Evolutionary conservation across 1,140 invertebrate species (phyloP).

Genomic region (Calliphora vicina): DNA sequence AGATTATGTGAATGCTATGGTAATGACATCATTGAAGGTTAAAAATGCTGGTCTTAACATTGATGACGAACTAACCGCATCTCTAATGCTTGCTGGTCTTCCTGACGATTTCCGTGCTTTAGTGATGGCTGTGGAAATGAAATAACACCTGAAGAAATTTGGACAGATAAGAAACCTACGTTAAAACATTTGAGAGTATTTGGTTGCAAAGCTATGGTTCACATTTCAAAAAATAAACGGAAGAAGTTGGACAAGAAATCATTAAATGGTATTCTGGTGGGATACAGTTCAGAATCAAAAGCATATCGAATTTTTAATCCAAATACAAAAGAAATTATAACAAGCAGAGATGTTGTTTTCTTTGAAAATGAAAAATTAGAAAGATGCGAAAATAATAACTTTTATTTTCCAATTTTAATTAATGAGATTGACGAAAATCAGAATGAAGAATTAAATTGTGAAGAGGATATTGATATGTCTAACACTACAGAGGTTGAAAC

Average conservation of each 20-base stretch:
- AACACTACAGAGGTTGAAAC: too few relatives aligned
- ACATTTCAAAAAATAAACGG: not conserved
- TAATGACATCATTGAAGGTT: slow-evolving; percentile 37
- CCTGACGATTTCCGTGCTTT: slow-evolving; percentile 36
- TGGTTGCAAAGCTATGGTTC: too few relatives aligned
- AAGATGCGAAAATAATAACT: too few relatives aligned
- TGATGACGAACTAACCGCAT: slow-evolving; percentile 37
- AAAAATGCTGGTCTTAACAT: slow-evolving; percentile 38
- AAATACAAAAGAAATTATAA: slow-evolving; percentile 36
- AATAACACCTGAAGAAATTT: too few relatives aligned
- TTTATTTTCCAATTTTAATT: too few relatives aligned
- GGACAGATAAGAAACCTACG: too few relatives aligned
- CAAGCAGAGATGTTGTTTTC: not conserved
- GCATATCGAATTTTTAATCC: slow-evolving; percentile 52
- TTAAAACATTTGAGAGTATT: too few relatives aligned
- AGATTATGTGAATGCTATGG: slow-evolving; percentile 33
- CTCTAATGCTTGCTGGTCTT: slow-evolving; percentile 33
- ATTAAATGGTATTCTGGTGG: slow-evolving; percentile 43
- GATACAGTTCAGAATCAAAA: slow-evolving; percentile 49
- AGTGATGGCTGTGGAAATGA: slow-evolving; percentile 35
- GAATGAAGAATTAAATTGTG: too few relatives aligned
- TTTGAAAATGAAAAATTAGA: not conserved
- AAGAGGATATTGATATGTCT: too few relatives aligned
- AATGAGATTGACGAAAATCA: too few relatives aligned
- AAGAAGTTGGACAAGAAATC: slow-evolving; percentile 22